Evolutionary conservation across 2,113 vertebrate species (phyloP).

Genomic region (Nothobranchius kuhntae): DNA sequence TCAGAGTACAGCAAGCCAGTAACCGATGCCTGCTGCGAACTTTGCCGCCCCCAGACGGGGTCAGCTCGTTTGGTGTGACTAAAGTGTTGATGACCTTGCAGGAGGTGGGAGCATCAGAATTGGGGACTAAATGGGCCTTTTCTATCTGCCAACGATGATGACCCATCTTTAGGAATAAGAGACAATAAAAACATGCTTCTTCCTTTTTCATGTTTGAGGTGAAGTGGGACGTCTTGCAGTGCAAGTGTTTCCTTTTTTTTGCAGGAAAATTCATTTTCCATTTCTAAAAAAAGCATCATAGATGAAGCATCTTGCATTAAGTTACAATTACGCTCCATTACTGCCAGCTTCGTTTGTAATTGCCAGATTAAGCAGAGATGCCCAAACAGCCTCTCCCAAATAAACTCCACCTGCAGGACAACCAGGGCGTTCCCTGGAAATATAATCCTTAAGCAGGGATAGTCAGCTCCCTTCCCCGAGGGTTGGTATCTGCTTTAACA

Average conservation of each 20-base stretch:
- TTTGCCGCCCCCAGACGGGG: conserved; percentile 9
- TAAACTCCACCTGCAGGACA: too few species aligned
- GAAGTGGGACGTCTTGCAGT: conserved; percentile 7
- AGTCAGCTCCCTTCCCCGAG: too few species aligned
- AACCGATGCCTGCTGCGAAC: conserved; percentile 1
- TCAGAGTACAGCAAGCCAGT: conserved; percentile 19
- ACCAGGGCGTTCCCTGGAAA: too few species aligned
- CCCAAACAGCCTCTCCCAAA: too few species aligned
- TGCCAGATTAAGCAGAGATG: too few species aligned
- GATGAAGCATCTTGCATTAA: background rate
- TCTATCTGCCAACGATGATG: conserved; percentile 51
- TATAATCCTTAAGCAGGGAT: too few species aligned
- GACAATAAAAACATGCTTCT: conserved; percentile 13
- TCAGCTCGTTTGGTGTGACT: conserved; percentile 26
- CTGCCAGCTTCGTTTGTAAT: too few species aligned
- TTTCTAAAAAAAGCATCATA: conserved; percentile 33
- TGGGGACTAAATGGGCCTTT: conserved; percentile 47
- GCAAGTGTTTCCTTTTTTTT: background rate
- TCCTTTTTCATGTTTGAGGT: conserved; percentile 13
- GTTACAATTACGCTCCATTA: too few species aligned
- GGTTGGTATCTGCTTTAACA: too few species aligned
- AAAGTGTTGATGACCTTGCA: conserved; percentile 14
- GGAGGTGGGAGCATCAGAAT: conserved; percentile 29
- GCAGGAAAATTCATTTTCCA: conserved; percentile 16
- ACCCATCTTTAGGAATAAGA: conserved; percentile 57